phyloP scores from a whole-genome alignment of 2,888 invertebrate genomes.

The Junonia oenone region DNA sequence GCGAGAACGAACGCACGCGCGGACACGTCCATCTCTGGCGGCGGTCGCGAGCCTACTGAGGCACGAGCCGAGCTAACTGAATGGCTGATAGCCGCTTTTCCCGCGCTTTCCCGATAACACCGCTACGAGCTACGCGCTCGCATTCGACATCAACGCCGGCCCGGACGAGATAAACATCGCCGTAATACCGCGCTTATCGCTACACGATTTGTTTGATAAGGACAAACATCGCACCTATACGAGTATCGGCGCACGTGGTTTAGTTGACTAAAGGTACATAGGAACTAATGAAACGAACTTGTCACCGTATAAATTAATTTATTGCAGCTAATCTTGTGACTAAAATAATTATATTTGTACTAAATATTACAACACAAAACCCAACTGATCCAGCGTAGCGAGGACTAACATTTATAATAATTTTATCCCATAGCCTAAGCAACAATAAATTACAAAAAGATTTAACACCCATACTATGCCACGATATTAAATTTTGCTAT shows the following conservation, averaged over 20 bases:
- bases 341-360: conserved; percentile 22
- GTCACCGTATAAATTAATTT: conserved; percentile 13
- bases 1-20: conserved; percentile 53
- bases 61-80: conserved; percentile 30
- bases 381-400: conserved; percentile 6
- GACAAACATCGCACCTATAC: conserved; percentile 31
- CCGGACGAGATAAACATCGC: conserved; percentile 36
- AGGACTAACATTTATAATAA: conserved; percentile 3
- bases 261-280: not conserved
- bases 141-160: conserved; percentile 53
- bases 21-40: conserved; percentile 62
- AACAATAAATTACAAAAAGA: not conserved
- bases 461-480: not conserved
- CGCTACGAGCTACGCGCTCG: conserved; percentile 38
- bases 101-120: conserved; percentile 76
- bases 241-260: conserved; percentile 16
- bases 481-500: not conserved
- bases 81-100: conserved; percentile 50
- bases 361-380: conserved; percentile 15
- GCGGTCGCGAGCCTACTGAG: conserved; percentile 71
- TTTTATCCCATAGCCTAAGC: conserved; percentile 7
- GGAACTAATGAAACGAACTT: conserved; percentile 13
- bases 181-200: conserved; percentile 47
- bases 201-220: conserved; percentile 56
- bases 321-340: conserved; percentile 19